A percentile compares a stretch with the other conserved stretches of the same genome.
These are phyloP conservation scores for Simalia tracyae DNA, from an alignment of 2,797 vertebrate genomes.

Conservation along the genomic window DNA sequence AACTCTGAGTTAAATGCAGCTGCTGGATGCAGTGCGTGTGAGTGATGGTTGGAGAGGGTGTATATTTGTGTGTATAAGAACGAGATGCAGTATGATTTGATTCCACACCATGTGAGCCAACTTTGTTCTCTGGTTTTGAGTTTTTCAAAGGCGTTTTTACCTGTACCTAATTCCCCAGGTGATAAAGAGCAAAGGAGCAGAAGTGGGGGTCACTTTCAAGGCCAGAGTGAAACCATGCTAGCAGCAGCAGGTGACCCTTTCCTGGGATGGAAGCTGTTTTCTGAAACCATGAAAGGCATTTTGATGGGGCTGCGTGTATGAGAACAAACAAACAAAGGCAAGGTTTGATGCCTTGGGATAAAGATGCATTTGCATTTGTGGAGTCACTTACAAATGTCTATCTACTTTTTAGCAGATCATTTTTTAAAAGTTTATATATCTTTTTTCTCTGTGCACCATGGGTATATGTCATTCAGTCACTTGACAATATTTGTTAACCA, in stretches of 20 bases:
- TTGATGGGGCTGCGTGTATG: slow-evolving; percentile 24
- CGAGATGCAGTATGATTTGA: slow-evolving; percentile 20
- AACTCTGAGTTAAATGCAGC: slow-evolving; percentile 54
- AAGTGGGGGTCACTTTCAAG: not conserved
- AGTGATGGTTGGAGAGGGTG: not conserved
- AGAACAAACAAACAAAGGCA: slow-evolving; percentile 43
- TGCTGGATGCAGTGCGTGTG: not conserved
- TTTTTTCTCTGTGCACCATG: too few relatives aligned
- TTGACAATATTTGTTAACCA: too few relatives aligned
- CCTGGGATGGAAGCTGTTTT: slow-evolving; percentile 11
- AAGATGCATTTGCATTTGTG: slow-evolving; percentile 45
- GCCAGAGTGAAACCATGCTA: slow-evolving; percentile 19
- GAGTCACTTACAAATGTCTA: not conserved
- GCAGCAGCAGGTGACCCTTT: slow-evolving; percentile 24
- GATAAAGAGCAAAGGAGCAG: not conserved
- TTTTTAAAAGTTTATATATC: too few relatives aligned
- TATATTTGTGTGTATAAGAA: not conserved
- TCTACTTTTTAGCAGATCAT: too few relatives aligned
- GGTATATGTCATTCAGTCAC: too few relatives aligned
- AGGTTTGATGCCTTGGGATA: slow-evolving; percentile 37
- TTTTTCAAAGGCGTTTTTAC: slow-evolving; percentile 35
- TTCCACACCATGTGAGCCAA: slow-evolving; percentile 40
- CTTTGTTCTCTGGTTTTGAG: slow-evolving; percentile 25
- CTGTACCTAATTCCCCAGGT: slow-evolving; percentile 50
- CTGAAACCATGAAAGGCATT: slow-evolving; percentile 34